Conservation (phyloP, 2,113 vertebrate species). For the Phocoena phocoena region DNA sequence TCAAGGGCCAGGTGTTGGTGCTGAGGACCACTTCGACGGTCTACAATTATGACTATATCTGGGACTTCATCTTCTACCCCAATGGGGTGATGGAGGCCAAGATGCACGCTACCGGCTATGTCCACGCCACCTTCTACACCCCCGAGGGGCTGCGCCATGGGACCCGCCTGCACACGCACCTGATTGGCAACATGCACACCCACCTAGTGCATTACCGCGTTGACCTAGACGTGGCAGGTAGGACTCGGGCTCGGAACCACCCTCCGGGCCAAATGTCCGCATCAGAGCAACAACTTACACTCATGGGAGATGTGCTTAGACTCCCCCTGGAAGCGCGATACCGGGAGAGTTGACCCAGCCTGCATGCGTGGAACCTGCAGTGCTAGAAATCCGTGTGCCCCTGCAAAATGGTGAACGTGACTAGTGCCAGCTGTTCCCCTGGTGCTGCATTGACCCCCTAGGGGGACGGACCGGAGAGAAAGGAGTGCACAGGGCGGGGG, state of each 20-base stretch:
- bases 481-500: accelerated
- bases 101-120: constrained; percentile 92
- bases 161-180: constrained; percentile 87
- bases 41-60: constrained; percentile 97
- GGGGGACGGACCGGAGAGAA: too few relatives aligned
- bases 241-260: neutral
- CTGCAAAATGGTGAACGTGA: neutral
- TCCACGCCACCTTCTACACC: constrained; percentile 93
- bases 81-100: constrained; percentile 93
- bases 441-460: neutral
- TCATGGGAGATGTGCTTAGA: accelerated
- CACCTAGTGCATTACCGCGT: constrained; percentile 95
- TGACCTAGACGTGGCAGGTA: constrained; percentile 94
- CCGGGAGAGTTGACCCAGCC: neutral
- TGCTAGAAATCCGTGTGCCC: neutral
- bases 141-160: constrained; percentile 88
- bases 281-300: accelerated
- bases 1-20: constrained; percentile 90
- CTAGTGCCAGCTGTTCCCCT: accelerated
- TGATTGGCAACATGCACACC: constrained; percentile 94
- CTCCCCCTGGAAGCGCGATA: accelerated
- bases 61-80: constrained; percentile 93
- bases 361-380: neutral
- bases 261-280: accelerated
- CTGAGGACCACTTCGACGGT: constrained; percentile 92